phyloP scores from a whole-genome alignment of 2,797 vertebrate species.

The Sebastiscus tertius region DNA sequence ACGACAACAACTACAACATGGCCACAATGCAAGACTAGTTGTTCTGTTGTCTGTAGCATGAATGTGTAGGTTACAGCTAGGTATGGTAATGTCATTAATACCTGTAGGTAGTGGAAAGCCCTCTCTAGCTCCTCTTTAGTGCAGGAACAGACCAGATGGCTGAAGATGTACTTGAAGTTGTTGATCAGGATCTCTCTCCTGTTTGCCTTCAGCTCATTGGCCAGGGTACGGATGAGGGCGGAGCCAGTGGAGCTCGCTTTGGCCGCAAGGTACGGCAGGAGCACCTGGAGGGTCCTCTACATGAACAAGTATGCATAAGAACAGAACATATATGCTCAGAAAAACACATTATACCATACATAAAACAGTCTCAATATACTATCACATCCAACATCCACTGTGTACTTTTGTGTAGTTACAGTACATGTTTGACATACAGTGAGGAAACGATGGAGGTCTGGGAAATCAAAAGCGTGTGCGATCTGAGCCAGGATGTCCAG shows the following conservation, averaged over 20 bases:
- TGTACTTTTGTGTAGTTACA: not conserved
- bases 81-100: slow-evolving; percentile 47
- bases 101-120: slow-evolving; percentile 96
- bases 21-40: not conserved
- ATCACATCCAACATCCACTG: not conserved
- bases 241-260: slow-evolving; percentile 95
- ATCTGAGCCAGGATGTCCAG: slow-evolving; percentile 94
- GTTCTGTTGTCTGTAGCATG: not conserved
- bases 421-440: slow-evolving; percentile 76
- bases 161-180: slow-evolving; percentile 99
- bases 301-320: not conserved
- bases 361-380: not conserved
- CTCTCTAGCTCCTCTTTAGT: slow-evolving; percentile 95
- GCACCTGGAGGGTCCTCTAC: slow-evolving; percentile 93
- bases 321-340: not conserved
- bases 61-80: not conserved
- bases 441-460: slow-evolving; percentile 96
- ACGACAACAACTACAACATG: not conserved
- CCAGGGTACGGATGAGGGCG: slow-evolving; percentile 92
- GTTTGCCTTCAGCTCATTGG: slow-evolving; percentile 95
- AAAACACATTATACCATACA: not conserved
- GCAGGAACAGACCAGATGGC: slow-evolving; percentile 97
- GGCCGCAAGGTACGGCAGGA: slow-evolving; percentile 95
- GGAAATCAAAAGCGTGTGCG: slow-evolving; percentile 97
- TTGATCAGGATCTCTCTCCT: slow-evolving; percentile 97